phyloP scores from a whole-genome alignment of 2,888 invertebrate species.

The Antheraea assamensis region DNA sequence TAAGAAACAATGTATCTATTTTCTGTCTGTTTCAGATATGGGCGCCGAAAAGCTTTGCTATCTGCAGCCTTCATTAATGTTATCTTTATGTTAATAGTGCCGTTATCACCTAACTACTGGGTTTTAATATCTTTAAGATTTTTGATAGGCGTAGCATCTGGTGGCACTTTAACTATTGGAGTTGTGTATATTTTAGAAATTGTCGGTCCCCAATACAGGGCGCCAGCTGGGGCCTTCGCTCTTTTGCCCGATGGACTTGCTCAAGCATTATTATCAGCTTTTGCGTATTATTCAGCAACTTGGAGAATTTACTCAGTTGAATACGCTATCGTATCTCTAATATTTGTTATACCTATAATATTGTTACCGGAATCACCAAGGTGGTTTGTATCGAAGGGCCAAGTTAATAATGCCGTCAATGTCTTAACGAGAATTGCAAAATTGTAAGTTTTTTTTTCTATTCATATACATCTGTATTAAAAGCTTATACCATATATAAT shows the following conservation, averaged over 20 bases:
- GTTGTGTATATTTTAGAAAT: slow-evolving; percentile 81
- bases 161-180: slow-evolving; percentile 85
- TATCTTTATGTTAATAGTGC: slow-evolving; percentile 84
- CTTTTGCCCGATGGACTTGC: slow-evolving; percentile 52
- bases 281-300: slow-evolving; percentile 49
- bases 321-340: slow-evolving; percentile 38
- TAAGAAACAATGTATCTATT: background rate
- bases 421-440: slow-evolving; percentile 50
- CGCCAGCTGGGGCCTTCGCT: slow-evolving; percentile 51
- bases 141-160: slow-evolving; percentile 86
- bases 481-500: too few species aligned
- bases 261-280: slow-evolving; percentile 47
- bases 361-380: slow-evolving; percentile 57
- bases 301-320: slow-evolving; percentile 51
- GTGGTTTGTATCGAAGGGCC: slow-evolving; percentile 56
- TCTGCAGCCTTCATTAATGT: slow-evolving; percentile 85
- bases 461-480: too few species aligned
- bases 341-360: slow-evolving; percentile 43
- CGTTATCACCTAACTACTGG: slow-evolving; percentile 82
- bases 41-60: slow-evolving; percentile 83
- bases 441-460: slow-evolving; percentile 34
- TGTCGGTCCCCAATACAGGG: slow-evolving; percentile 77
- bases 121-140: slow-evolving; percentile 84
- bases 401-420: slow-evolving; percentile 41
- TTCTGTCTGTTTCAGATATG: slow-evolving; percentile 44